These are phyloP conservation scores for Bimastos eiseni DNA, from an alignment of 2,888 invertebrate species.

Conservation along the genomic window DNA sequence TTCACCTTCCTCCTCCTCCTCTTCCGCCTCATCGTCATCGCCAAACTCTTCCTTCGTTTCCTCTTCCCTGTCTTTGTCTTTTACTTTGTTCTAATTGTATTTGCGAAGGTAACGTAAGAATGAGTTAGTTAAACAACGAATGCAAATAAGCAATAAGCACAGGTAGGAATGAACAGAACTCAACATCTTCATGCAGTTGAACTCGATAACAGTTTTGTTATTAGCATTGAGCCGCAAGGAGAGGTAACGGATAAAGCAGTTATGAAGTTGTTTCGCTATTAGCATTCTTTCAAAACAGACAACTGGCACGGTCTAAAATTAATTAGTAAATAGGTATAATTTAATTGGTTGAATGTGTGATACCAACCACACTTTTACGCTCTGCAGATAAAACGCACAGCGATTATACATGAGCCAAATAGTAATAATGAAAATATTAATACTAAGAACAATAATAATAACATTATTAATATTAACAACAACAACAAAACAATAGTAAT, in stretches of 20 bases:
- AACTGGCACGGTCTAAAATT: too few species aligned
- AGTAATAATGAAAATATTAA: too few species aligned
- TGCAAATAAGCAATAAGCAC: not conserved
- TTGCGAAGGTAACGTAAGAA: not conserved
- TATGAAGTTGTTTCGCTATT: not conserved
- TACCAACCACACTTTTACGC: too few species aligned
- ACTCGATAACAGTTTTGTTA: not conserved
- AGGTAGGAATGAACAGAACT: not conserved
- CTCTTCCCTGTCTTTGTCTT: conserved; percentile 3
- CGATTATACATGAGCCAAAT: too few species aligned
- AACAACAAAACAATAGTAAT: too few species aligned
- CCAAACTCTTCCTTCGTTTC: conserved; percentile 29
- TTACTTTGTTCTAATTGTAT: not conserved
- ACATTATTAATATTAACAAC: too few species aligned
- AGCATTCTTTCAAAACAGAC: too few species aligned
- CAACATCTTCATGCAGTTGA: not conserved
- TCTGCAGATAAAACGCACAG: too few species aligned
- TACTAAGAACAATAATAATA: too few species aligned
- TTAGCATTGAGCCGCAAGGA: not conserved
- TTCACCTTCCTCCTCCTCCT: conserved; percentile 24
- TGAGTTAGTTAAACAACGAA: not conserved
- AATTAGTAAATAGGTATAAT: too few species aligned
- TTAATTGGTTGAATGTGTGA: too few species aligned
- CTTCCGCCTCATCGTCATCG: conserved; percentile 4
- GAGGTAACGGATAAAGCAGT: not conserved